Evolutionary conservation across 2,797 vertebrate genomes (phyloP), one percentile per base, ranked within the genome.

Genomic region (Cheirogaleus major): DNA sequence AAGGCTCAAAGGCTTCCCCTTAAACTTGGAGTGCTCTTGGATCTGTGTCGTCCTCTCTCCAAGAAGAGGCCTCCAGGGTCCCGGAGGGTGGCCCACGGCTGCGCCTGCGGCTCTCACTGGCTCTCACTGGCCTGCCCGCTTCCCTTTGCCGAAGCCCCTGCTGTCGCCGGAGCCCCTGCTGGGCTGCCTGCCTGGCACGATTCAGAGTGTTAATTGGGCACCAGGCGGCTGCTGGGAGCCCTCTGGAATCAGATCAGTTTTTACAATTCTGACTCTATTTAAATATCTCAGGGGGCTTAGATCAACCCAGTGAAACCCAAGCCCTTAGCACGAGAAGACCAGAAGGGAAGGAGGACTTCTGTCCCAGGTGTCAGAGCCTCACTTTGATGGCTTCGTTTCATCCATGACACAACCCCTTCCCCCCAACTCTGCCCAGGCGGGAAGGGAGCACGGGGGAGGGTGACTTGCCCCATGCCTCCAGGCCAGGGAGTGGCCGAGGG

Each of bases 241-340:
- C 27, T 92, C 79, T 81, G 67, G 61, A 92, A 73, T 93, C 87
- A 70, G 38, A 82, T 22, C 67, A 45, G 38, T 50, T 72, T 84
- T 73, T 57, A 50, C 75, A 86, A 65, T 35, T 89, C 70, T 14
- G 41, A 57, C 8, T 48, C 57, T 57, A 76, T 92, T 75, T 95
- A 78, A 84, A 67, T 91, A 52, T 63, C 38, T 72, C 45, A 15
- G 1, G n/a, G 55, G 61, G 35, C 32, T 94, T 85, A 79, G 55
- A 92, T 55, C 84, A 88, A 85, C 67, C 38, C 17, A 63, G 72
- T 88, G 84, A 55, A 17, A 82, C 25, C 57, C 50, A 75, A 91
- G 73, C 48, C 25, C n/a, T 81, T 23, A 32, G 59, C 41, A 22
- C 32, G 32, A 43, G n/a, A 81, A 89, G 76, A 30, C 14, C 30